Evolutionary conservation across 2,888 invertebrate genomes (phyloP).

Genomic region (Elysia crispata): DNA sequence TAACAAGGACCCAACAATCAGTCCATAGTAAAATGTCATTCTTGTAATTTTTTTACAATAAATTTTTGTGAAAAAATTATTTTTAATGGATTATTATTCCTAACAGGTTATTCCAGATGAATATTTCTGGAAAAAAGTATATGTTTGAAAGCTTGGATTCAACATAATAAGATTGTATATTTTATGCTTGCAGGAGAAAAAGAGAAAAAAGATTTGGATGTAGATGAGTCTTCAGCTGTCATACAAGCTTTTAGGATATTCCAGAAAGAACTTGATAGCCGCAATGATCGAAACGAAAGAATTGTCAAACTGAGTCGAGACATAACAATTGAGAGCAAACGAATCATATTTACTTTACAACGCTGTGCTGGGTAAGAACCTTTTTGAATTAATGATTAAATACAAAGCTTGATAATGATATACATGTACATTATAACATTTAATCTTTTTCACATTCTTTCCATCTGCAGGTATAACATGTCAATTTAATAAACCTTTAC

Average conservation of each 20-base stretch:
- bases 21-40: too few species aligned
- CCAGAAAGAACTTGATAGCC: slow-evolving; percentile 82
- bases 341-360: slow-evolving; percentile 91
- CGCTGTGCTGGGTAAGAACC: slow-evolving; percentile 82
- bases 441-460: too few species aligned
- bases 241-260: slow-evolving; percentile 66
- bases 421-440: too few species aligned
- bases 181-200: background rate
- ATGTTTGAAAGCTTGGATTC: background rate
- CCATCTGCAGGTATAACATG: too few species aligned
- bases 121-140: background rate
- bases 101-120: background rate
- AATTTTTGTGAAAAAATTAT: too few species aligned
- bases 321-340: slow-evolving; percentile 92
- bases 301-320: slow-evolving; percentile 89
- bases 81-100: too few species aligned
- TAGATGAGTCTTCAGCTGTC: slow-evolving; percentile 63
- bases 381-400: background rate
- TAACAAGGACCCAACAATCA: too few species aligned
- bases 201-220: background rate
- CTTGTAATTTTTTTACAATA: too few species aligned
- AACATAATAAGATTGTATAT: background rate
- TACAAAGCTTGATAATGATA: background rate
- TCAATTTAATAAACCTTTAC: too few species aligned
- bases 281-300: slow-evolving; percentile 90